phyloP scores from a whole-genome alignment of 2,888 invertebrate species.

The Teleiodes luculella region DNA sequence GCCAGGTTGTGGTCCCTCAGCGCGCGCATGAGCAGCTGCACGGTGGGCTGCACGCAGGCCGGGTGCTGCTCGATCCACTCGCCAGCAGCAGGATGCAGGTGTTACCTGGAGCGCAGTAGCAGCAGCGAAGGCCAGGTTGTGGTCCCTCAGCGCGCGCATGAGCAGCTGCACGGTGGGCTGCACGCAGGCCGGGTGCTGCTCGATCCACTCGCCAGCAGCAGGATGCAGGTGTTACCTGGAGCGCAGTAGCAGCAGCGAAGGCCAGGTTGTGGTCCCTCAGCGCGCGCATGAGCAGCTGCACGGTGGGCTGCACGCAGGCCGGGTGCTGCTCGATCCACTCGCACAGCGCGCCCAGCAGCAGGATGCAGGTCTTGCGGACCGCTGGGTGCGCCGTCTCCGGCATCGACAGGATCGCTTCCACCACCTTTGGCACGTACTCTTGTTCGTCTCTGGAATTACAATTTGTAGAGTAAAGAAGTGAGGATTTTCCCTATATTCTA shows the following conservation, averaged over 20 bases:
- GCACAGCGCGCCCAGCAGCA: conserved; percentile 92
- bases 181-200: no score
- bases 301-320: conserved; percentile 86
- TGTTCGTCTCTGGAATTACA: conserved; percentile 85
- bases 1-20: background rate
- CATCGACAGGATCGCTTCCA: conserved; percentile 92
- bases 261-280: conserved; percentile 86
- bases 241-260: conserved; percentile 87
- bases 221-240: conserved; percentile 83
- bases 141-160: no score
- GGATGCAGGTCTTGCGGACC: conserved; percentile 92
- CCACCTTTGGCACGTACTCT: conserved; percentile 94
- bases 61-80: no score
- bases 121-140: no score
- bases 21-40: background rate
- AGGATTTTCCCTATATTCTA: no score
- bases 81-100: no score
- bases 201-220: no score
- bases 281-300: conserved; percentile 81
- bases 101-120: no score
- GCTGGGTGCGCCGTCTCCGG: conserved; percentile 91
- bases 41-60: no score
- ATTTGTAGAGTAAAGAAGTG: no score
- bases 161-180: no score
- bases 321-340: conserved; percentile 97